Conservation (phyloP, 2,113 vertebrate genomes). For the Austrofundulus limnaeus region DNA sequence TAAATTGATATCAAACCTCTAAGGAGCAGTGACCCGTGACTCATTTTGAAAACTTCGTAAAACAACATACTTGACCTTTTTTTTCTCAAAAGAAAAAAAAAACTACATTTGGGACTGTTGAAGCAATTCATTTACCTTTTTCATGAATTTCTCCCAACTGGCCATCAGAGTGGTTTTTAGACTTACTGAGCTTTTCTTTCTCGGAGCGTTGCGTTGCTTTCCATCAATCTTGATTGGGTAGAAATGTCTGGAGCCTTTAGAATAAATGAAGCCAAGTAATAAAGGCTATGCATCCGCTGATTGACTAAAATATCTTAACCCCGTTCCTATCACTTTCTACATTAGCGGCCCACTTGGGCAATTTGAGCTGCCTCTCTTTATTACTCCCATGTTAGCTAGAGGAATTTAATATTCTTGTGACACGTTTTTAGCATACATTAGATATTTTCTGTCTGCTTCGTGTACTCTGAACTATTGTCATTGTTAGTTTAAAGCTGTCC, state of each 20-base stretch:
- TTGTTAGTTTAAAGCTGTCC: constrained; percentile 13
- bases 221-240: constrained; percentile 69
- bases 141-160: constrained; percentile 15
- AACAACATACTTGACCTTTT: constrained; percentile 26
- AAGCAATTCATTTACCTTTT: not conserved
- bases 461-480: constrained; percentile 1
- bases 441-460: not conserved
- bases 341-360: constrained; percentile 58
- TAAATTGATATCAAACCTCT: constrained; percentile 10
- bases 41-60: constrained; percentile 20
- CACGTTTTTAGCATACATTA: constrained; percentile 17
- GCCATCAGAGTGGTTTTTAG: constrained; percentile 9
- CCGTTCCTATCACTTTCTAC: constrained; percentile 43
- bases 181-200: constrained; percentile 42
- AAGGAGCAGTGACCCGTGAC: constrained; percentile 8
- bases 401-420: constrained; percentile 36
- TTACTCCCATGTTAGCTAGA: constrained; percentile 45
- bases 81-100: constrained; percentile 15
- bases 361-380: constrained; percentile 63
- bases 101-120: not conserved
- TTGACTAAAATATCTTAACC: constrained; percentile 55
- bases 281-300: constrained; percentile 59
- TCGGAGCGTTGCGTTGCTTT: constrained; percentile 45
- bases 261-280: constrained; percentile 69
- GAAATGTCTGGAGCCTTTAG: constrained; percentile 47